Percentiles rank a stretch among this genome's conserved stretches.
phyloP scores from a whole-genome alignment of 1,140 invertebrate species.

The Idris sp. region DNA sequence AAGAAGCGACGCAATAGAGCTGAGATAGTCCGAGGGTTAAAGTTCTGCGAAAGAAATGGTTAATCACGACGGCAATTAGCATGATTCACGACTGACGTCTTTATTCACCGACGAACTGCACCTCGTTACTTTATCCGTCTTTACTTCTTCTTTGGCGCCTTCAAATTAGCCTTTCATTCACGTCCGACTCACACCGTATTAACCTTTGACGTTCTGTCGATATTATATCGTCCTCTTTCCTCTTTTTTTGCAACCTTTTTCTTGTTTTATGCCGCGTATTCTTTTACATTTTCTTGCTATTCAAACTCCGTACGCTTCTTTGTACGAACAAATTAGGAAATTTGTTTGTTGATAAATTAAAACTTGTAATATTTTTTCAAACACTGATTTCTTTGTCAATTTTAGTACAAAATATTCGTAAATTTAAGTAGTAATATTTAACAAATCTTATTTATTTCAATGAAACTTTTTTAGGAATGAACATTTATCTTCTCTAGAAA shows the following conservation, averaged over 20 bases:
- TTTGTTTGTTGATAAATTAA: too few relatives aligned
- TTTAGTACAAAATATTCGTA: too few relatives aligned
- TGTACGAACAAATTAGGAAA: too few relatives aligned
- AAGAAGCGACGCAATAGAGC: constrained; percentile 5
- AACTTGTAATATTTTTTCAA: too few relatives aligned
- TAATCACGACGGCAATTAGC: constrained; percentile 75
- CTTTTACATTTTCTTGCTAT: constrained; percentile 2
- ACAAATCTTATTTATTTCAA: too few relatives aligned
- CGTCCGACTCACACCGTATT: constrained; percentile 45
- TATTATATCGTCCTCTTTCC: constrained; percentile 10
- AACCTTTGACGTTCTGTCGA: constrained; percentile 54
- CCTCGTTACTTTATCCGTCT: constrained; percentile 70
- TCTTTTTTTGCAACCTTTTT: not conserved
- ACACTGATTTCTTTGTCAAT: too few relatives aligned
- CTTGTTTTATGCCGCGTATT: constrained; percentile 22
- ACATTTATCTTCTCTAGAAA: too few relatives aligned
- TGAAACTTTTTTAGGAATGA: too few relatives aligned
- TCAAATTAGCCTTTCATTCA: constrained; percentile 68
- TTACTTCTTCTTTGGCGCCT: constrained; percentile 67
- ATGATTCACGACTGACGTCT: constrained; percentile 74
- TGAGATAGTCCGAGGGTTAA: constrained; percentile 65
- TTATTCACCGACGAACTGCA: constrained; percentile 64
- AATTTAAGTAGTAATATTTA: too few relatives aligned
- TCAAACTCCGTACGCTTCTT: too few relatives aligned
- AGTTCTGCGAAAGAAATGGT: constrained; percentile 74